Percentiles rank a stretch among this genome's conserved stretches.
Evolutionary conservation across 2,888 invertebrate species (phyloP).

Genomic region (Physocephala rufipes): DNA sequence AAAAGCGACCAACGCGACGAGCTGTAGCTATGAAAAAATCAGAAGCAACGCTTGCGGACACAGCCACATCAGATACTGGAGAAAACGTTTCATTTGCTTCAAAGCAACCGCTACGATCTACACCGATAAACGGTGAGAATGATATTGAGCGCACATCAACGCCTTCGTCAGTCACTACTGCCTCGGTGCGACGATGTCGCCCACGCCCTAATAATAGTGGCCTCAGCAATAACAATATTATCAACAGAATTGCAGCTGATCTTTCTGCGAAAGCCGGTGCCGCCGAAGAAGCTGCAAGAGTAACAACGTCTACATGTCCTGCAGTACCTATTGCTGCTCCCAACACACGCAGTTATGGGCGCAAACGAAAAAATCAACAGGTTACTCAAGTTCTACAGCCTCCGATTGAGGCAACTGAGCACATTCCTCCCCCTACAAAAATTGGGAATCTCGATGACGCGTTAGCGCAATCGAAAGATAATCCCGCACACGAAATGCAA

Average conservation of each 20-base stretch:
- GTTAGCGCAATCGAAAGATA: constrained; percentile 38
- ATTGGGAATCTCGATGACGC: constrained; percentile 37
- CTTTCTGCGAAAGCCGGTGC: constrained; percentile 58
- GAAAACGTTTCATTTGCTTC: neutral
- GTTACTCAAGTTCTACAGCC: constrained; percentile 53
- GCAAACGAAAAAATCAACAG: constrained; percentile 63
- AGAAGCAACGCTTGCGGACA: constrained; percentile 36
- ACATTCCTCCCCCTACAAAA: constrained; percentile 52
- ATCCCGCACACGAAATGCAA: constrained; percentile 37
- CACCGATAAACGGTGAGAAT: constrained; percentile 2
- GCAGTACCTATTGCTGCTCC: constrained; percentile 25
- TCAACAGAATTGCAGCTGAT: constrained; percentile 59
- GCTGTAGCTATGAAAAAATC: constrained; percentile 39
- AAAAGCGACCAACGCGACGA: constrained; percentile 45
- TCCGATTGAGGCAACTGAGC: constrained; percentile 43
- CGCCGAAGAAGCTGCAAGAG: constrained; percentile 39
- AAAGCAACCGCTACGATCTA: neutral
- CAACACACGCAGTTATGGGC: constrained; percentile 44
- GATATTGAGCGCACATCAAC: constrained; percentile 34
- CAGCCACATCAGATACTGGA: neutral
- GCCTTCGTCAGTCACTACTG: constrained; percentile 1
- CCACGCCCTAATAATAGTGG: constrained; percentile 51
- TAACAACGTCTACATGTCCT: constrained; percentile 36
- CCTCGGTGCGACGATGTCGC: constrained; percentile 52
- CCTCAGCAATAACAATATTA: constrained; percentile 53